phyloP scores from a whole-genome alignment of 2,888 invertebrate genomes.

The Acleris cristana region DNA sequence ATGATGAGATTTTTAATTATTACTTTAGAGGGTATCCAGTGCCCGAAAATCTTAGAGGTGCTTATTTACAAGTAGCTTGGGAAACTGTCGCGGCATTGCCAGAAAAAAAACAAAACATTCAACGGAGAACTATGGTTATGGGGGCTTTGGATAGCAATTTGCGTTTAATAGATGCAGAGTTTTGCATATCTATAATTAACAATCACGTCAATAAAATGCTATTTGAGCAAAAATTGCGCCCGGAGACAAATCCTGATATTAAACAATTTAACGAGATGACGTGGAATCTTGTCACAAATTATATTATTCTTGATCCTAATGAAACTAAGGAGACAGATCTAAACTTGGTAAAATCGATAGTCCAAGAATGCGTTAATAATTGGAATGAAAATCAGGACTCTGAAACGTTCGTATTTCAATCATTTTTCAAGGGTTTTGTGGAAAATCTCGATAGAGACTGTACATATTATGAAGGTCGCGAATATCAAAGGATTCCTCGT shows the following conservation, averaged over 20 bases:
- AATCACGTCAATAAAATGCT: constrained; percentile 49
- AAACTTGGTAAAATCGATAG: constrained; percentile 42
- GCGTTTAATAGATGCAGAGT: constrained; percentile 46
- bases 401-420: constrained; percentile 39
- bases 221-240: constrained; percentile 38
- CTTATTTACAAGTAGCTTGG: constrained; percentile 53
- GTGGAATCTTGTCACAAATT: constrained; percentile 49
- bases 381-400: constrained; percentile 41
- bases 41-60: constrained; percentile 46
- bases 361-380: constrained; percentile 43
- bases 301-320: constrained; percentile 42
- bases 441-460: constrained; percentile 33
- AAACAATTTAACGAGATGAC: constrained; percentile 44
- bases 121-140: constrained; percentile 45
- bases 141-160: constrained; percentile 45
- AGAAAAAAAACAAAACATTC: constrained; percentile 46
- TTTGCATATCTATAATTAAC: constrained; percentile 48
- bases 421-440: constrained; percentile 43
- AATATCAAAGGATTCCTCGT: constrained; percentile 31
- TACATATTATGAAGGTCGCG: constrained; percentile 24
- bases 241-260: constrained; percentile 27
- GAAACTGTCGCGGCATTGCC: constrained; percentile 49
- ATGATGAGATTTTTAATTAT: constrained; percentile 51
- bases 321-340: constrained; percentile 40
- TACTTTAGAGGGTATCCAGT: constrained; percentile 43